Base-by-base conservation (phyloP, 2,888 invertebrate species). In the Sarcophaga rosellei region DNA sequence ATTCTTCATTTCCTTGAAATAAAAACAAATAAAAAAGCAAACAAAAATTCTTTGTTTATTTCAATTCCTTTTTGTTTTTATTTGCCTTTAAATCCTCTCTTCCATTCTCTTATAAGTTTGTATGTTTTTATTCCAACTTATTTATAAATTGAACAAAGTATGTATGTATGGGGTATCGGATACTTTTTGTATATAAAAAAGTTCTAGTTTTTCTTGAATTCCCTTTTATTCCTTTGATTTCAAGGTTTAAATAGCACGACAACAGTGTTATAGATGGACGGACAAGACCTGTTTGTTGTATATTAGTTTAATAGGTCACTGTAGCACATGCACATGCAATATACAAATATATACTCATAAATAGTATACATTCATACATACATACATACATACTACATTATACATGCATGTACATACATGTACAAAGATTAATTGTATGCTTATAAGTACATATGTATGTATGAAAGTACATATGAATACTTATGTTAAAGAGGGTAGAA, bases 291-390 rank as follows among this genome's bases (percentile, higher is more conserved):
- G 84, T 76, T 83, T 81, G 84, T 83, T 81, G 84, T 81, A 84
- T 81, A 81, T 84, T 84, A 79, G 82, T 84, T 86, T 86, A 86
- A 86, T 86, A 86, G 86, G 86, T 86, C 86, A 86, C 77, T 82
- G 35, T 61, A 77, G 82, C 82, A 82, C 45, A 77, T 81, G 21
- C 23, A 11, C n/a, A 59, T 68, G 59, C 44, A 66, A 21, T 76
- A 47, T 80, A 72, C 61, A 69, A 17, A 69, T 12, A 63, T 8
- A 15, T n/a, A n/a, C n/a, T n/a, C n/a, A n/a, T n/a, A n/a, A n/a
- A n/a, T n/a, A n/a, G n/a, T n/a, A n/a, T n/a, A n/a, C n/a, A n/a
- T n/a, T n/a, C 15, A 20, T 11, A 68, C 20, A 45, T 45, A 21
- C 11, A 63, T 8, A 15, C 15, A 20, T 11, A 68, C 20, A 45